Conservation (phyloP, 2,888 invertebrate genomes). For the Papilio protenor region DNA sequence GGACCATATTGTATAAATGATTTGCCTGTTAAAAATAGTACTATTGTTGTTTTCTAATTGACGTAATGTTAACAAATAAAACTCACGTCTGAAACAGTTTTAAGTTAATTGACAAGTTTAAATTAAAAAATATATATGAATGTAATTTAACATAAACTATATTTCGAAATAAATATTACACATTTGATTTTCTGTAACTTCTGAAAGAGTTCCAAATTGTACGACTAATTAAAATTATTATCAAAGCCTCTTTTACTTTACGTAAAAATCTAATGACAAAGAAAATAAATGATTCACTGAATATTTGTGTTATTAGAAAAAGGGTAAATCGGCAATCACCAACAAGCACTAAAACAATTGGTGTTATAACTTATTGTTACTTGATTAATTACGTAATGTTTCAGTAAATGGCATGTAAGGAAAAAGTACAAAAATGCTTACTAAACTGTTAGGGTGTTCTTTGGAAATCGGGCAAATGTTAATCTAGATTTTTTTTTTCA, state of each 20-base stretch:
- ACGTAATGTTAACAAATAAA: neutral
- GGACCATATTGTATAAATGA: too few species aligned
- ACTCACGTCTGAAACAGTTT: neutral
- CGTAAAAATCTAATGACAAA: neutral
- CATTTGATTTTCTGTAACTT: neutral
- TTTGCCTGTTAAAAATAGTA: neutral
- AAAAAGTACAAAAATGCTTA: neutral
- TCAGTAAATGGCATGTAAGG: neutral
- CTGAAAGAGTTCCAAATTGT: neutral
- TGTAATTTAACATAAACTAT: neutral
- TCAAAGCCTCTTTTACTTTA: neutral
- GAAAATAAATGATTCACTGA: neutral
- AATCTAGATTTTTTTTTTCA: neutral
- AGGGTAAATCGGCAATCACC: neutral
- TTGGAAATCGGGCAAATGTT: neutral
- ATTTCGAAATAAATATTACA: too few species aligned
- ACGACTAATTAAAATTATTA: neutral
- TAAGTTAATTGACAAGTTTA: neutral
- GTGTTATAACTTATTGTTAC: conserved; percentile 13
- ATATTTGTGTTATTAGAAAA: neutral
- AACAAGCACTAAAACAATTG: conserved; percentile 1
- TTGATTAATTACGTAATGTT: neutral
- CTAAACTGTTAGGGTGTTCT: neutral
- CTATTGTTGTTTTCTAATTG: neutral
- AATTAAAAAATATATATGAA: neutral